Evolutionary conservation across 2,888 invertebrate species (phyloP).

Genomic region (Nycteola revayana): DNA sequence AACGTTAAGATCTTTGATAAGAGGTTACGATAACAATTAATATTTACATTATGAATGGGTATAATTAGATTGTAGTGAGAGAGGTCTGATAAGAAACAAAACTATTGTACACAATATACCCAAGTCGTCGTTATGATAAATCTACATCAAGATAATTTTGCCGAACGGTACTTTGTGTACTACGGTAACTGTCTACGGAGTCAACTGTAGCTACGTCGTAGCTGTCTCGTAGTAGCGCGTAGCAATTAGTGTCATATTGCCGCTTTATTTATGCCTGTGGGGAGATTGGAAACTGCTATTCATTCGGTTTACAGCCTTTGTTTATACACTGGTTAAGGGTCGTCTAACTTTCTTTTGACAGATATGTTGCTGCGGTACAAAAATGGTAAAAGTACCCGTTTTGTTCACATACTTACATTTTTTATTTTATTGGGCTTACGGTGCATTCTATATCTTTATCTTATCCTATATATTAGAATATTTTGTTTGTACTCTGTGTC

Average conservation of each 20-base stretch:
- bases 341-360: conserved; percentile 20
- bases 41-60: conserved; percentile 15
- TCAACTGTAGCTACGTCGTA: conserved; percentile 45
- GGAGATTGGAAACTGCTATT: conserved; percentile 18
- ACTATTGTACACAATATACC: too few relatives aligned
- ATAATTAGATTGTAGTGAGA: too few relatives aligned
- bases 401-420: too few relatives aligned
- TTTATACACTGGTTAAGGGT: conserved; percentile 19
- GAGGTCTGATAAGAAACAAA: conserved; percentile 1
- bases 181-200: conserved; percentile 38
- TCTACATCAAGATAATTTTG: too few relatives aligned
- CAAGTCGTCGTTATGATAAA: too few relatives aligned
- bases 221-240: conserved; percentile 47
- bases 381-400: too few relatives aligned
- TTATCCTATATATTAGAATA: too few relatives aligned
- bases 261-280: conserved; percentile 44
- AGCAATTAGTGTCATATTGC: conserved; percentile 59
- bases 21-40: conserved; percentile 34
- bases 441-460: too few relatives aligned
- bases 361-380: too few relatives aligned
- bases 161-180: conserved; percentile 13
- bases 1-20: conserved; percentile 44
- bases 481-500: too few relatives aligned
- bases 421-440: too few relatives aligned
- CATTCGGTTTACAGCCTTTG: conserved; percentile 24